Conservation (phyloP, 2,797 vertebrate genomes). For the Malacoraja senta region DNA sequence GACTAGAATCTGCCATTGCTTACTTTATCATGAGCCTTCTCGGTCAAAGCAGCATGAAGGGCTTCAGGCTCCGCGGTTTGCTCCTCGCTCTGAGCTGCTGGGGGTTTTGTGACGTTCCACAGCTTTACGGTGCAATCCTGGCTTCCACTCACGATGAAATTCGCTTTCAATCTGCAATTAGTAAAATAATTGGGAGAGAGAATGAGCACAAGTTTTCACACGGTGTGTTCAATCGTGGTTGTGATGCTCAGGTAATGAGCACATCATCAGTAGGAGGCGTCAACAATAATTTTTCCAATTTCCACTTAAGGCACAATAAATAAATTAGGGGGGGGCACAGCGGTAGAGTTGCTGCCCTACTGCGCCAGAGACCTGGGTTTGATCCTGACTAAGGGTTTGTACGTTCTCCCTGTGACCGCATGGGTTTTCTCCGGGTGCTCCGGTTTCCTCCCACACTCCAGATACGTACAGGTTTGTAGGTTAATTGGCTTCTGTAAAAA, state of each 20-base stretch:
- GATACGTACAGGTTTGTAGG: too few species aligned
- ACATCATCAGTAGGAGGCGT: not conserved
- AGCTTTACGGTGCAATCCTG: slow-evolving; percentile 91
- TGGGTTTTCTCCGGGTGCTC: too few species aligned
- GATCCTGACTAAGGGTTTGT: too few species aligned
- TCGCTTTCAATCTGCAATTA: slow-evolving; percentile 64
- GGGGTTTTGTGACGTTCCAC: slow-evolving; percentile 71
- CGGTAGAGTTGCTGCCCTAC: too few species aligned
- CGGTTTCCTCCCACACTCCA: too few species aligned
- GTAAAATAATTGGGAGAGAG: not conserved
- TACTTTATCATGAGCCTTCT: slow-evolving; percentile 82
- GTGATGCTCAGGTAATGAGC: not conserved
- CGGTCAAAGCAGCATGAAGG: slow-evolving; percentile 65
- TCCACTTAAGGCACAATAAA: not conserved
- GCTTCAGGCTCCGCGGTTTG: slow-evolving; percentile 41
- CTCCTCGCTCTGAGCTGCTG: slow-evolving; percentile 47
- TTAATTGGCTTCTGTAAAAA: too few species aligned
- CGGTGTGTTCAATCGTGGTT: not conserved
- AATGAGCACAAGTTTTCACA: not conserved
- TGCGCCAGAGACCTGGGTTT: too few species aligned
- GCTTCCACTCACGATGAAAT: slow-evolving; percentile 83
- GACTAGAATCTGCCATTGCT: not conserved
- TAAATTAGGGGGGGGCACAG: too few species aligned
- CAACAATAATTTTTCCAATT: not conserved
- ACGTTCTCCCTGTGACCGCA: too few species aligned